A percentile compares a stretch with the other conserved stretches of the same genome.
Evolutionary conservation across 1,140 invertebrate genomes (phyloP).

Genomic region (Drosophila quadrilineata): DNA sequence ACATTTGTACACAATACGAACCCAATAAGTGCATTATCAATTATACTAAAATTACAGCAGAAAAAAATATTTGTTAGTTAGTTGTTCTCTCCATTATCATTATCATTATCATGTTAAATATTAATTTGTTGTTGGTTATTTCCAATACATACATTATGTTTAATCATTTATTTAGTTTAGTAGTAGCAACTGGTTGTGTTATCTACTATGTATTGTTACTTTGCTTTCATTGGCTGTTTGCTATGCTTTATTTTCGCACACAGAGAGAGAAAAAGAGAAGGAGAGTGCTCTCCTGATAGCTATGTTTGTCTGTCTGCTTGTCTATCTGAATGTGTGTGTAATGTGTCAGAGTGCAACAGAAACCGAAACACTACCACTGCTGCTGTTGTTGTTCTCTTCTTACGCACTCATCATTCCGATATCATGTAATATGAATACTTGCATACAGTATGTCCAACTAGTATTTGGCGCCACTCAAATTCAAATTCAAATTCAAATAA

Average conservation of each 20-base stretch:
- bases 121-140: neutral
- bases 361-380: too few relatives aligned
- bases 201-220: slow-evolving; percentile 1
- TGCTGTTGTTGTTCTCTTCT: too few relatives aligned
- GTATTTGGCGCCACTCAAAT: too few relatives aligned
- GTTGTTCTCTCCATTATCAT: too few relatives aligned
- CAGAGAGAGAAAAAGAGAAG: too few relatives aligned
- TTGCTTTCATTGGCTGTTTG: slow-evolving; percentile 3
- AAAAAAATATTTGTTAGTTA: slow-evolving; percentile 24
- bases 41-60: slow-evolving; percentile 42
- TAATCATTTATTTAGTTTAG: slow-evolving; percentile 36
- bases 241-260: neutral
- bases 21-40: slow-evolving; percentile 18
- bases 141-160: slow-evolving; percentile 46
- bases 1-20: slow-evolving; percentile 26
- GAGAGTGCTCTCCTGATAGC: too few relatives aligned
- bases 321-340: slow-evolving; percentile 5
- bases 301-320: neutral
- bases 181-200: slow-evolving; percentile 45
- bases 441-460: too few relatives aligned
- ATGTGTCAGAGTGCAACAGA: too few relatives aligned
- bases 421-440: too few relatives aligned
- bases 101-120: slow-evolving; percentile 32
- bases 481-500: too few relatives aligned
- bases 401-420: too few relatives aligned